phyloP scores from a whole-genome alignment of 1,140 invertebrate species.

The Belonocnema kinseyi region DNA sequence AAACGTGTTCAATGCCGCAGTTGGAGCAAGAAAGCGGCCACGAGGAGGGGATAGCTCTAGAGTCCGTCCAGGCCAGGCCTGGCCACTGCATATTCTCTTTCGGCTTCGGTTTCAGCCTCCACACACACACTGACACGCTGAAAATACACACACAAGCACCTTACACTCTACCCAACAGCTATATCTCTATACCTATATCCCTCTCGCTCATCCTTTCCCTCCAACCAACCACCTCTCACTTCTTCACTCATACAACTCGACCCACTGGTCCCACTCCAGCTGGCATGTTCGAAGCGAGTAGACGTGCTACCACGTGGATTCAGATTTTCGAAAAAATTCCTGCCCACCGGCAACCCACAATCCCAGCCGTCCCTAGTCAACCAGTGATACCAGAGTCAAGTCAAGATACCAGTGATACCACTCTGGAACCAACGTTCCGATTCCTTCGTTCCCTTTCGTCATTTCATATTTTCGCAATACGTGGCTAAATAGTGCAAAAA shows the following conservation, averaged over 20 bases:
- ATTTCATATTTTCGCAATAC: background rate
- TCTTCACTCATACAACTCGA: constrained; percentile 12
- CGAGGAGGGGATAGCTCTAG: constrained; percentile 56
- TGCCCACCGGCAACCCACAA: constrained; percentile 11
- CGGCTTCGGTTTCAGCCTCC: constrained; percentile 58
- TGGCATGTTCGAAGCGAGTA: constrained; percentile 25
- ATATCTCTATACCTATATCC: constrained; percentile 24
- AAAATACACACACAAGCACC: background rate
- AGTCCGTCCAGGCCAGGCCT: constrained; percentile 64
- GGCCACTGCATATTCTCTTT: constrained; percentile 57
- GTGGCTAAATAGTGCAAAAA: constrained; percentile 13
- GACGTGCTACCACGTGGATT: constrained; percentile 28
- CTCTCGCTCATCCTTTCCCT: constrained; percentile 16
- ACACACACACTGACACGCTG: constrained; percentile 48
- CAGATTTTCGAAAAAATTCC: constrained; percentile 4
- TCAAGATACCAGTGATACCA: background rate
- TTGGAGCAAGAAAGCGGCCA: constrained; percentile 67
- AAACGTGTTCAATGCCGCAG: constrained; percentile 74
- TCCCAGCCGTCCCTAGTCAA: constrained; percentile 21
- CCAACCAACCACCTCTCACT: constrained; percentile 17
- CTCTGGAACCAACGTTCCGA: constrained; percentile 6
- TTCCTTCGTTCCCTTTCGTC: background rate
- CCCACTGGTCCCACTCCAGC: constrained; percentile 10
- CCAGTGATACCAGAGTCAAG: constrained; percentile 23
- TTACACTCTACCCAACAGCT: background rate